phyloP scores from a whole-genome alignment of 2,888 invertebrate species.

The Eupithecia vulgata region DNA sequence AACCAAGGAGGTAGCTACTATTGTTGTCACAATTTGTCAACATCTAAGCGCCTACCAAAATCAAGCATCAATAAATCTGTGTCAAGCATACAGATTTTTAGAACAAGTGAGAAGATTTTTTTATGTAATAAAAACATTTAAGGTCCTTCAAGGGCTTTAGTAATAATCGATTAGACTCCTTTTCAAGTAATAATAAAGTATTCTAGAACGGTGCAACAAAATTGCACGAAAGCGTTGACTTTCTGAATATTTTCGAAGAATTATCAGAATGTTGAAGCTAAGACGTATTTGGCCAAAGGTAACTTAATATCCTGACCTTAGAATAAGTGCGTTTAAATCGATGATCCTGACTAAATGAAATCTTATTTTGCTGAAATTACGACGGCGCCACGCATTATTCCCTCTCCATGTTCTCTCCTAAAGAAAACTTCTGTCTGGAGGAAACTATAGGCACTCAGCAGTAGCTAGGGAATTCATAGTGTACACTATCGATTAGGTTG shows the following conservation, averaged over 20 bases:
- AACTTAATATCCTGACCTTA: slow-evolving; percentile 43
- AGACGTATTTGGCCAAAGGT: slow-evolving; percentile 44
- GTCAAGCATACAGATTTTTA: neutral
- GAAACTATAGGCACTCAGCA: neutral
- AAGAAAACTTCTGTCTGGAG: slow-evolving; percentile 11
- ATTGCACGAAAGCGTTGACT: neutral
- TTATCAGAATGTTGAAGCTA: slow-evolving; percentile 41
- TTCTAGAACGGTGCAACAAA: neutral
- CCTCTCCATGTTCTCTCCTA: slow-evolving; percentile 10
- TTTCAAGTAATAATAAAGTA: neutral
- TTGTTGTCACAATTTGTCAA: neutral
- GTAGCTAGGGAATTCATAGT: neutral
- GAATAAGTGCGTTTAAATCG: too few relatives aligned
- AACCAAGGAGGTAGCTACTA: neutral
- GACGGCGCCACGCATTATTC: slow-evolving; percentile 34
- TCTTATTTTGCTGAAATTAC: slow-evolving; percentile 35
- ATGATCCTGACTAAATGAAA: slow-evolving; percentile 26
- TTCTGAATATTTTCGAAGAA: neutral
- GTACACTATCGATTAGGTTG: neutral
- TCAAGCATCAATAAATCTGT: neutral
- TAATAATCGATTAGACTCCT: too few relatives aligned
- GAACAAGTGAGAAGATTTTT: neutral
- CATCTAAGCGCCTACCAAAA: neutral
- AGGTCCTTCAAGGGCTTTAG: neutral
- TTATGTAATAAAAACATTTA: neutral